A percentile compares a stretch with the other conserved stretches of the same genome.
These are phyloP conservation scores for Synaphobranchus kaupii DNA, from an alignment of 2,797 vertebrate species.

Conservation along the genomic window DNA sequence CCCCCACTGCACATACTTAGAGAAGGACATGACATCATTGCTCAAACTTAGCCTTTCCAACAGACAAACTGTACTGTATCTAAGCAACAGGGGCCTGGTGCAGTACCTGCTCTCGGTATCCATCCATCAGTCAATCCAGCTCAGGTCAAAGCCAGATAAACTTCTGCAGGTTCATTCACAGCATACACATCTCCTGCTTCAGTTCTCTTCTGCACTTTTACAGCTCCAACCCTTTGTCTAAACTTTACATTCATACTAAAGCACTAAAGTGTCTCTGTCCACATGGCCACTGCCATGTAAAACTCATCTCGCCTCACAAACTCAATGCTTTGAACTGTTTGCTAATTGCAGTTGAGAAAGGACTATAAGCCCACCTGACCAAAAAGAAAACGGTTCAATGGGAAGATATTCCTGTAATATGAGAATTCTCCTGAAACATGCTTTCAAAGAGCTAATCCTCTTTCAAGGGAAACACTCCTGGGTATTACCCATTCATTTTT, in stretches of 20 bases:
- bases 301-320: conserved; percentile 20
- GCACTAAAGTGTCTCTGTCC: conserved; percentile 1
- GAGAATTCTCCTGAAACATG: background rate
- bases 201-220: conserved; percentile 11
- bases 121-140: background rate
- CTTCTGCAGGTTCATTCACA: background rate
- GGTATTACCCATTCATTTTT: conserved; percentile 8
- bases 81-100: background rate
- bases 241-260: conserved; percentile 25
- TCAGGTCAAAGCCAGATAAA: background rate
- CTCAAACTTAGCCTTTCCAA: background rate
- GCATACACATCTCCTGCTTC: background rate
- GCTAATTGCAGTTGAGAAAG: conserved; percentile 17
- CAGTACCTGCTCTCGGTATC: background rate
- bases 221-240: conserved; percentile 3
- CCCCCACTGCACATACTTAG: background rate
- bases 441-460: conserved; percentile 2
- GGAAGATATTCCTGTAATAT: conserved; percentile 5
- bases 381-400: background rate
- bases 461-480: conserved; percentile 9
- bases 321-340: conserved; percentile 17
- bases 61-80: background rate
- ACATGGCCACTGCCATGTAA: conserved; percentile 16
- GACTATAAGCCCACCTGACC: conserved; percentile 10
- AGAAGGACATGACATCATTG: background rate